Conservation (phyloP, 1,140 invertebrate species). For the Anastrepha obliqua region DNA sequence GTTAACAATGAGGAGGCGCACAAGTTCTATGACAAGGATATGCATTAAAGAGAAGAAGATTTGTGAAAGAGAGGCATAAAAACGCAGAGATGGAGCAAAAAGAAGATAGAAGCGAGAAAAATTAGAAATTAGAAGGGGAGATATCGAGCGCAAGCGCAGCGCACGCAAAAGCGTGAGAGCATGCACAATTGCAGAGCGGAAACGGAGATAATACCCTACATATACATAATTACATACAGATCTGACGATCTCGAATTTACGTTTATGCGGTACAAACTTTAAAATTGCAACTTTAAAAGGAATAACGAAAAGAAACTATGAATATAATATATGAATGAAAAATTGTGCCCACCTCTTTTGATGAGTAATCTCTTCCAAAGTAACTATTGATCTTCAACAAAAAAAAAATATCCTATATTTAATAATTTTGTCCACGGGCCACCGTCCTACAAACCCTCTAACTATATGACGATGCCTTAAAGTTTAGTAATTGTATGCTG, state of each 20-base stretch:
- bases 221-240: not conserved
- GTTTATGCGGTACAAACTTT: conserved; percentile 5
- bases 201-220: not conserved
- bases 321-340: too few relatives aligned
- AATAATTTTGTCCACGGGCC: not conserved
- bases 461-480: not conserved
- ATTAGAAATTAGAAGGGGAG: too few relatives aligned
- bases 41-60: too few relatives aligned
- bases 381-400: conserved; percentile 33
- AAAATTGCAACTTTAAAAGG: not conserved
- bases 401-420: not conserved
- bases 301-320: not conserved
- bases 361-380: not conserved
- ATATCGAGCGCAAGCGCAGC: too few relatives aligned
- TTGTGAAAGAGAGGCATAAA: not conserved
- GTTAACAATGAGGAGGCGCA: conserved; percentile 56
- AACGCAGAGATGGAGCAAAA: not conserved
- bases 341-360: not conserved
- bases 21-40: conserved; percentile 27
- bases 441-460: not conserved
- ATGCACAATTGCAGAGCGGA: not conserved
- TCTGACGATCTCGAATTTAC: conserved; percentile 19
- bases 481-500: not conserved
- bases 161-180: not conserved
- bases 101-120: not conserved